Evolutionary conservation across 2,888 invertebrate species (phyloP), one percentile per base, ranked within the genome.

Genomic region (Ferrisia virgata): DNA sequence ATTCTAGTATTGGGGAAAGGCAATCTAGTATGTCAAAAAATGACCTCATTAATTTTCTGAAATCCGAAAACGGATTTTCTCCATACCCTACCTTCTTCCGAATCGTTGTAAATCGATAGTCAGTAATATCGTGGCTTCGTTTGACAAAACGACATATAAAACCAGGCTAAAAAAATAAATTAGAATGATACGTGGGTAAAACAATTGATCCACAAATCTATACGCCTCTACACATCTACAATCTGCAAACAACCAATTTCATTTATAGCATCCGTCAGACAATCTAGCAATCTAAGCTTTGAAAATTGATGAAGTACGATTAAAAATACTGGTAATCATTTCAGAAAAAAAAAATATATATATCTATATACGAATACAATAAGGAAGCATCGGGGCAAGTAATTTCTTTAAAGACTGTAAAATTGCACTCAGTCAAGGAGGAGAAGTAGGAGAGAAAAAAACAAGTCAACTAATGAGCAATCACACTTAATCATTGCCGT

Each of bases 401-500:
- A 64, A 64, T 64, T 64, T 28, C 64, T 64, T 53, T 53, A 53
- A 53, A 64, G 28, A 31, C 13, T 28, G 64, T 28, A 15, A 64
- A 64, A 28, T 28, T 13, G 28, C 9, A 28, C 28, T 13, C 28
- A 64, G 15, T 6, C 53, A n/a, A n/a, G 36, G 36, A 8, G 36
- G 36, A 36, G 5, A 36, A 8, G 36, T 4, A 3, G 4, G 22
- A 22, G 18, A 5, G 53, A 11, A 64, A 31, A 58, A 64, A 64
- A 64, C 25, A 25, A 64, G 28, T 28, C 28, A 64, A 64, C 64
- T 64, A 64, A 64, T 64, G 64, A 64, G 64, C 64, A 76, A 76
- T 76, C 72, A 22, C 28, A n/a, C 36, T 76, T 76, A 76, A 76
- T 76, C 72, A 76, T 76, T 22, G 28, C 72, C 33, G 72, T 22